Base-by-base conservation (phyloP, 2,113 vertebrate species). In the Tupaia chinensis region DNA sequence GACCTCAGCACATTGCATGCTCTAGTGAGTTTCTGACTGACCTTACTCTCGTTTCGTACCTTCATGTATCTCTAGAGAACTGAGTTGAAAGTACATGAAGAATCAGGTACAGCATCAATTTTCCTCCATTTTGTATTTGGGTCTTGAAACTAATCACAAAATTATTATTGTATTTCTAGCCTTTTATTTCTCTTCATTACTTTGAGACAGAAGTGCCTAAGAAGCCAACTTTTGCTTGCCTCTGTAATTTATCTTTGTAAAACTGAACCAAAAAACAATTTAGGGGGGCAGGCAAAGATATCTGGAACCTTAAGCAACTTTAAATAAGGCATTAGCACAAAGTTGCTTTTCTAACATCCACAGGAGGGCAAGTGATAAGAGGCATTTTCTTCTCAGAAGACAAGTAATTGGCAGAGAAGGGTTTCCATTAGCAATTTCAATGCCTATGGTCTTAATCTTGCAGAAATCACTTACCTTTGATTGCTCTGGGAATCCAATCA, bases 401-500 rank as follows among this genome's bases (percentile, higher is more conserved):
- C 95, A 77, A 65, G 10, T 88, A 98, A 97, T 90, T 87, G 87
- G 78, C 80, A 79, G 96, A 96, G 93, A 96, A 83, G 32, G 58
- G 66, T 92, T 97, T 97, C 93, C 89, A 97, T 95, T 96, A 97
- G 93, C 95, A 97, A 93, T 93, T 87, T 94, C 1, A 53, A 81
- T 93, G 97, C 34, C 86, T 60, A 93, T 95, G 90, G 96, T 94
- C 91, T 94, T 87, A 97, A 93, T 92, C 97, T 93, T 54, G 87
- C 89, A 89, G 94, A 97, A 98, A 96, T 91, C 80, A 82, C 96
- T 98, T 98, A 99, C 99, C 99, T 99, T 99, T 93, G 99, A 99
- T 98, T 99, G 99, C 93, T 99, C 99, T 61, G 99, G 99, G 98
- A 99, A 99, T 92, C 99, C 99, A 97, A 99, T 99, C 96, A 99